These are phyloP conservation scores for Diphyllodes magnificus DNA, from an alignment of 2,113 vertebrate species.

Conservation along the genomic window DNA sequence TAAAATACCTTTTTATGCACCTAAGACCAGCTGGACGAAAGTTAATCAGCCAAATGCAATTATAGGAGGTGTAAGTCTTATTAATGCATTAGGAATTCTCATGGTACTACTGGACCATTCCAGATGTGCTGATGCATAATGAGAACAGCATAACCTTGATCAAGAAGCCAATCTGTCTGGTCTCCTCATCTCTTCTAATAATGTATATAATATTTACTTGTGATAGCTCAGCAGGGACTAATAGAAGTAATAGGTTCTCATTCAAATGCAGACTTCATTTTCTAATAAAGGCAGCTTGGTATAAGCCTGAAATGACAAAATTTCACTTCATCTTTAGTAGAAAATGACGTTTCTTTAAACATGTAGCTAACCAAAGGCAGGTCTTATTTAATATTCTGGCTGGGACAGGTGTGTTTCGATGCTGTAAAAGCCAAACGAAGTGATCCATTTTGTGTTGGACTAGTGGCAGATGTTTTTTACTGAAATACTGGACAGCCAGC, in stretches of 20 bases:
- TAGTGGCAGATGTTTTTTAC: not conserved
- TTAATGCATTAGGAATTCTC: slow-evolving; percentile 73
- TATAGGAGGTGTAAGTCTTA: slow-evolving; percentile 59
- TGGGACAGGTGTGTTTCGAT: not conserved
- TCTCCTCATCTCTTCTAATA: slow-evolving; percentile 34
- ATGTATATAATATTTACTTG: slow-evolving; percentile 56
- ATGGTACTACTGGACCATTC: slow-evolving; percentile 55
- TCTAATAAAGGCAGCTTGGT: not conserved
- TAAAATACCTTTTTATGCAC: slow-evolving; percentile 71
- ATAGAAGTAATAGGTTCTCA: slow-evolving; percentile 48
- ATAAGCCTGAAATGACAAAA: slow-evolving; percentile 12
- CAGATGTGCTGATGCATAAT: slow-evolving; percentile 67
- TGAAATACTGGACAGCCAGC: not conserved
- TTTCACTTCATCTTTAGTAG: not conserved
- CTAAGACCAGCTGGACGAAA: slow-evolving; percentile 74
- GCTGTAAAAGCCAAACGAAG: not conserved
- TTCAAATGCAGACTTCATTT: slow-evolving; percentile 47
- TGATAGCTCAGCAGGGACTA: not conserved
- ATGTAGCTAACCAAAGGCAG: not conserved
- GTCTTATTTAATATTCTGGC: not conserved
- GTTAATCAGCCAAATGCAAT: slow-evolving; percentile 75
- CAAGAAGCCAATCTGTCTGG: slow-evolving; percentile 14
- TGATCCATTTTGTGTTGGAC: not conserved
- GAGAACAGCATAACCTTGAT: slow-evolving; percentile 60
- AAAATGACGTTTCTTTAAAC: not conserved